Evolutionary conservation across 1,140 invertebrate genomes (phyloP), one percentile per base, ranked within the genome.

Genomic region (Ylistrum balloti): DNA sequence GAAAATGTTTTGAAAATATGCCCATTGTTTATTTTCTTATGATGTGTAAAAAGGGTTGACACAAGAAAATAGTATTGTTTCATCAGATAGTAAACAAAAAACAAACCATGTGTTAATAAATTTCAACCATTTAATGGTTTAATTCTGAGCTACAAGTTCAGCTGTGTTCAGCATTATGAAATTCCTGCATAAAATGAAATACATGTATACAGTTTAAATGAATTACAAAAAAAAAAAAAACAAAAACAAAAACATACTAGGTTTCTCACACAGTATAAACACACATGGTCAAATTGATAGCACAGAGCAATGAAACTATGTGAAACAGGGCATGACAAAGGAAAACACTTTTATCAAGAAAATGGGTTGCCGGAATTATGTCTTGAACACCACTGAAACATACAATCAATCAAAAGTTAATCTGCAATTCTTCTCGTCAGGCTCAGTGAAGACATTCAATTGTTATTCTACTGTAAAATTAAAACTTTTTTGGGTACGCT

Each of bases 181-280:
- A 74, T 74, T 74, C 56, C 56, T 74, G 56, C 56, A 74, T 74
- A 74, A 74, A 74, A 74, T 74, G 56, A 74, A 28, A 74, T n/a
- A n/a, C n/a, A n/a, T n/a, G 28, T n/a, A 74, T 74, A 74, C 56
- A 22, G 28, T 74, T 74, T 28, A 74, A 74, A 74, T 74, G 56
- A 74, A 56, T 56, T 56, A 56, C 45, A 56, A 56, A 56, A 74
- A 74, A 17, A n/a, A 28, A 74, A 74, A 74, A 74, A n/a, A n/a
- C n/a, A n/a, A n/a, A n/a, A n/a, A n/a, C n/a, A n/a, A n/a, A n/a
- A n/a, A n/a, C n/a, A n/a, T 11, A 17, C n/a, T 74, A 74, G 22
- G 28, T 9, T 28, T 74, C 56, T 74, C 41, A 45, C 41, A 13
- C 41, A 45, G 10, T 28, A 74, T 74, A 28, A 56, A 74, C 56